Base-by-base conservation (phyloP, 2,888 invertebrate genomes). In the Drosophila affinis region DNA sequence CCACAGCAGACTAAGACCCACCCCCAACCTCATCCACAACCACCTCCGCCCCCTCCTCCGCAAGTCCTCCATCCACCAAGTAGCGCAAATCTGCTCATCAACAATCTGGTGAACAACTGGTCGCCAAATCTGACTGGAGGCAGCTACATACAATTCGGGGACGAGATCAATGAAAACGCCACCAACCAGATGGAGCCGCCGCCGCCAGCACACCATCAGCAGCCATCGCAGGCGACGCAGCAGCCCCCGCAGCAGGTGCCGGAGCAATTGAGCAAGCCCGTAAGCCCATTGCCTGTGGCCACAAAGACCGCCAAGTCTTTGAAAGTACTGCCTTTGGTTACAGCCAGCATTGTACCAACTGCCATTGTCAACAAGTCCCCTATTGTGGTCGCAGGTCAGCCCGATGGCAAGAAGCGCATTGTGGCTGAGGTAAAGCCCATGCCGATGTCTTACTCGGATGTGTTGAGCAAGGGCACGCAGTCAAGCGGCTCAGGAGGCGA, bases 341-440 rank as follows among this genome's bases (percentile, higher is more conserved):
- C 62, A 52, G 59, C 60, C 61, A 57, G 62, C 34, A 39, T 48
- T 17, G 34, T 64, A 61, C 21, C 79, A 49, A 54, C 77, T 61
- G 45, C 68, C 46, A 65, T 67, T 63, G 61, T 68, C 6, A 81
- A 73, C 45, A 87, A 84, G 48, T 34, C 83, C 6, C 32, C 73
- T 12, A 76, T 75, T 45, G 68, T 67, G 9, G 73, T 76, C 9
- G 39, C 78, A 3, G 76, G 76, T 18, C 60, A 74, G 29, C 79
- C 85, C 3, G 91, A 90, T 57, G 86, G 89, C 0, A 92, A 91
- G 62, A 92, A 92, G 67, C 93, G 96, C 57, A 96, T 96, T 91
- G 95, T 97, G 0, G 97, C 96, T 45, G 97, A 97, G 92, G 97
- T 97, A 0, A 96, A 96, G 87, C 97, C 97, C 0, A 97, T 97